Conservation (phyloP, 2,797 vertebrate genomes). For the Phataginus tricuspis region DNA sequence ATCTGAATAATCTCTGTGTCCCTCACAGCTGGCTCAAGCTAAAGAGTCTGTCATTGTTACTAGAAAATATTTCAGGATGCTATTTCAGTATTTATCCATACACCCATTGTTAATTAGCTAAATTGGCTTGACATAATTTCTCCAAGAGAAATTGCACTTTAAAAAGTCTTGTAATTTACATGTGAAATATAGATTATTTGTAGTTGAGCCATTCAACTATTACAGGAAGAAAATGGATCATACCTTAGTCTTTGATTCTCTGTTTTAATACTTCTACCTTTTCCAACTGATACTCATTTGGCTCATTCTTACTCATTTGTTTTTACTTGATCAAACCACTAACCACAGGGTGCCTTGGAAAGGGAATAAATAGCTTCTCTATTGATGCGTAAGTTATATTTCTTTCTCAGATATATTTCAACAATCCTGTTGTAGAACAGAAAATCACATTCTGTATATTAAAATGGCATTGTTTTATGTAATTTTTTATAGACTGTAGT, state of each 20-base stretch:
- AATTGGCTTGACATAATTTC: background rate
- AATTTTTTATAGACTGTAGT: slow-evolving; percentile 19
- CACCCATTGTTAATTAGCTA: background rate
- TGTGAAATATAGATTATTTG: background rate
- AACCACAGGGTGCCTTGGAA: background rate
- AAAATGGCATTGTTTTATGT: slow-evolving; percentile 5
- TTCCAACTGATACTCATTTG: background rate
- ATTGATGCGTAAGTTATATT: background rate
- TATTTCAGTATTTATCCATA: background rate
- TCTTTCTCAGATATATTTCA: slow-evolving; percentile 1
- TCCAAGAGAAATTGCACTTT: background rate
- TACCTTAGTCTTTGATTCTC: background rate
- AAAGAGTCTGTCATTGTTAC: background rate
- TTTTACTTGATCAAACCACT: slow-evolving; percentile 5
- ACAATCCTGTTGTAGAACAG: background rate
- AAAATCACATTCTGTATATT: background rate
- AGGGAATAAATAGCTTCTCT: background rate
- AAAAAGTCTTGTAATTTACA: slow-evolving; percentile 31
- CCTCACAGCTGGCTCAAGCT: background rate
- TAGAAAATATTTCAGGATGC: slow-evolving; percentile 28
- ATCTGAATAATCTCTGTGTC: slow-evolving; percentile 22
- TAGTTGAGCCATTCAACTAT: background rate
- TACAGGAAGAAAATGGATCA: slow-evolving; percentile 2
- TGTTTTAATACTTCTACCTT: slow-evolving; percentile 19
- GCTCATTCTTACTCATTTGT: background rate